Evolutionary conservation across 2,113 vertebrate genomes (phyloP), one percentile per base, ranked within the genome.

Genomic region (Agapornis roseicollis): DNA sequence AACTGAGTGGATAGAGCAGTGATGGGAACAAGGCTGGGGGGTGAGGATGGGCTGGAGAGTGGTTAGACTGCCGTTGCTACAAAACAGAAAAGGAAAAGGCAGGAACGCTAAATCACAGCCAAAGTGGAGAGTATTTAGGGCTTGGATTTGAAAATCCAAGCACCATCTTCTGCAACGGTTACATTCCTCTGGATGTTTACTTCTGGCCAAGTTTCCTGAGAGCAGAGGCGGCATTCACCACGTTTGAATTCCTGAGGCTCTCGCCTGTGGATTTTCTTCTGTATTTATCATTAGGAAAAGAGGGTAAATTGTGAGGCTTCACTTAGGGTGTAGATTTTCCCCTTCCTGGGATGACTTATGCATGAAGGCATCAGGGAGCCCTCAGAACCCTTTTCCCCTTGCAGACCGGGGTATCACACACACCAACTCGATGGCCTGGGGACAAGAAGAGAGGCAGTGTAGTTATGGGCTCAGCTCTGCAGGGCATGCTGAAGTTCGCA

Each of bases 171-270:
- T 94, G 85, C 58, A 85, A 44, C 1, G 10, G 74, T 90, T 94
- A 69, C 90, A 88, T 95, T 97, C 90, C 85, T 94, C 53, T 69
- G 82, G 66, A 72, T 2, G 0, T 77, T 91, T 72, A 93, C 61
- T 93, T 88, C 90, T 93, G 81, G 95, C 81, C 82, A 88, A 82
- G 85, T 93, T 96, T 90, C 70, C 90, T 90, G 85, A 88, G 74
- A 85, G 49, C 74, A 80, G 53, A 90, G 35, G 28, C 85, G 85
- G 37, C 15, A 10, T 88, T 82, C 66, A 91, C 63, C n/a, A 46
- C 72, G 29, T 82, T 53, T 76, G 74, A 91, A 93, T 93, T 94
- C 79, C 93, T 94, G 44, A 88, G 74, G 49, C 56, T 89, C 49
- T 88, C 1, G 70, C 44, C 37, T 85, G 79, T 89, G 37, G 52